A percentile compares a stretch with the other conserved stretches of the same genome.
phyloP scores from a whole-genome alignment of 2,113 vertebrate genomes.

The Trinectes maculatus region DNA sequence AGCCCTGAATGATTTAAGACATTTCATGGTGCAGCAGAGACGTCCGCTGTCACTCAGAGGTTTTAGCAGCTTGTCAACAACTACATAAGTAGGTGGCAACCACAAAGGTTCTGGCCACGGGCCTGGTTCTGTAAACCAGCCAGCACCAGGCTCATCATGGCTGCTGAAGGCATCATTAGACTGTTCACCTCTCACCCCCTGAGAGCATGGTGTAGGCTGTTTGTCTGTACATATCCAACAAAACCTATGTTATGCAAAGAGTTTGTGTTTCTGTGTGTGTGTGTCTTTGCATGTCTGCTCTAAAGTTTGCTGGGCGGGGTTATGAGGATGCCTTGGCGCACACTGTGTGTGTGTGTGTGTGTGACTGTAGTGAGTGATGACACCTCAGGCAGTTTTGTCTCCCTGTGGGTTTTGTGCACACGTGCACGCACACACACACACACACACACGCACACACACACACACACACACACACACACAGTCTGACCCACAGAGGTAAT shows the following conservation, averaged over 20 bases:
- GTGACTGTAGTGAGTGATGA: slow-evolving; percentile 56
- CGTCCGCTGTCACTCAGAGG: slow-evolving; percentile 51
- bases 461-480: slow-evolving; percentile 18
- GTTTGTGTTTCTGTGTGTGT: slow-evolving; percentile 1
- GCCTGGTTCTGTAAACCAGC: slow-evolving; percentile 46
- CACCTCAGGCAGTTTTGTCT: slow-evolving; percentile 56
- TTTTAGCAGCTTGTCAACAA: slow-evolving; percentile 61
- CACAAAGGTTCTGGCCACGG: slow-evolving; percentile 56
- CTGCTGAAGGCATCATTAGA: slow-evolving; percentile 49
- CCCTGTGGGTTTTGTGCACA: slow-evolving; percentile 39
- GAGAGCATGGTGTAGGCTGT: no score
- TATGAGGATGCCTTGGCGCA: slow-evolving; percentile 50
- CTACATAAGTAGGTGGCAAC: slow-evolving; percentile 67
- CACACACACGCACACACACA: slow-evolving; percentile 12
- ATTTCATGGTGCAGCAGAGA: slow-evolving; percentile 41
- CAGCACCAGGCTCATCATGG: slow-evolving; percentile 34
- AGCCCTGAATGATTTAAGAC: slow-evolving; percentile 56
- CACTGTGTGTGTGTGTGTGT: slow-evolving; percentile 54
- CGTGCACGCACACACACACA: slow-evolving; percentile 3
- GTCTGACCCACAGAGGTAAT: slow-evolving; percentile 59
- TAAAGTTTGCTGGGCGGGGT: slow-evolving; percentile 43
- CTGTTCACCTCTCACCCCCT: slow-evolving; percentile 16
- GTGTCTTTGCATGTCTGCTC: slow-evolving; percentile 9
- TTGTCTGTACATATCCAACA: no score
- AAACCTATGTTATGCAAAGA: not conserved